Percentiles rank a stretch among this genome's conserved stretches.
Evolutionary conservation across 2,797 vertebrate species (phyloP).

Genomic region (Aulostomus chinensis): DNA sequence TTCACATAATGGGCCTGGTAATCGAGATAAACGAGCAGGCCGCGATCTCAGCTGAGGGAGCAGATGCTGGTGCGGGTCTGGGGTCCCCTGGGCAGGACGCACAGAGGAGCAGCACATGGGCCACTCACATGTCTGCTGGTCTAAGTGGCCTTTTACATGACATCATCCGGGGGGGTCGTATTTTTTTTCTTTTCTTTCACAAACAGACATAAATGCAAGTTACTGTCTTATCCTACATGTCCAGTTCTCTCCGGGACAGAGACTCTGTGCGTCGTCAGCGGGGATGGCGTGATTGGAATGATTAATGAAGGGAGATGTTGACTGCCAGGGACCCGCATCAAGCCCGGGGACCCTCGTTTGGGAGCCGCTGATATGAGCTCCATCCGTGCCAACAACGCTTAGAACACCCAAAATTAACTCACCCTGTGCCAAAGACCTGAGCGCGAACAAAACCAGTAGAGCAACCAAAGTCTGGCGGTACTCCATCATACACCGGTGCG

Average conservation of each 20-base stretch:
- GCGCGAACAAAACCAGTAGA: conserved; percentile 58
- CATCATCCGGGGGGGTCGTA: conserved; percentile 39
- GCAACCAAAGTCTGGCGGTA: conserved; percentile 54
- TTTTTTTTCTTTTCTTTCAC: conserved; percentile 1
- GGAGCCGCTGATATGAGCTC: conserved; percentile 19
- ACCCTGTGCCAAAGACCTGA: conserved; percentile 77
- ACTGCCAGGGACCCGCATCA: background rate
- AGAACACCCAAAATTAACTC: conserved; percentile 49
- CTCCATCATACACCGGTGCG: conserved; percentile 75
- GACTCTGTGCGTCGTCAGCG: no score
- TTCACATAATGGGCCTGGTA: conserved; percentile 44
- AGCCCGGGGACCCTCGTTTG: conserved; percentile 5
- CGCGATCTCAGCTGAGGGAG: conserved; percentile 28
- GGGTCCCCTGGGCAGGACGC: conserved; percentile 51
- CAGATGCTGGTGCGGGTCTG: conserved; percentile 59
- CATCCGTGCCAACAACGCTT: conserved; percentile 51
- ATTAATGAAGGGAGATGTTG: no score
- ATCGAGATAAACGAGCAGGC: conserved; percentile 56
- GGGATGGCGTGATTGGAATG: no score
- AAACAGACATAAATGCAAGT: background rate
- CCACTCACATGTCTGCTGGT: conserved; percentile 32
- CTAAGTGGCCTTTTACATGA: conserved; percentile 61
- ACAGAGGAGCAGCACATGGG: conserved; percentile 50
- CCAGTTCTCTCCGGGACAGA: no score
- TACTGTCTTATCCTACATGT: no score